Percentiles rank a stretch among this genome's conserved stretches.
Evolutionary conservation across 23 tunicate species (phyloP).

Genomic region (Styela clava): DNA sequence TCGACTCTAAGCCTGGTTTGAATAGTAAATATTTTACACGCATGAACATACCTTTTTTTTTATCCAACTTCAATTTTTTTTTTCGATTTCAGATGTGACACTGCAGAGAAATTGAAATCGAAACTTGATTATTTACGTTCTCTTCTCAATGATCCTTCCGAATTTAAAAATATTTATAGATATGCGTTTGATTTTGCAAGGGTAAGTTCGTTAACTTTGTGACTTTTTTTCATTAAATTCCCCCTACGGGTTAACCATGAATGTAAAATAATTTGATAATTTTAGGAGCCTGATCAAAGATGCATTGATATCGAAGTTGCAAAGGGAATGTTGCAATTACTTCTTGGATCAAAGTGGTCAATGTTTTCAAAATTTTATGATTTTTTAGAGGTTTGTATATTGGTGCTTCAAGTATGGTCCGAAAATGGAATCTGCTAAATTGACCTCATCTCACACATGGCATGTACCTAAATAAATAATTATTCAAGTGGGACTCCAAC

Average conservation of each 20-base stretch:
- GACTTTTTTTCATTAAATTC: no score
- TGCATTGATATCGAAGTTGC: constrained; percentile 54
- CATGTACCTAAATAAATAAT: no score
- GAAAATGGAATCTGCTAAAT: background rate
- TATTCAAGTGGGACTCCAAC: no score
- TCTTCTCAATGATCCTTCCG: constrained; percentile 35
- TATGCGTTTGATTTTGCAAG: constrained; percentile 74
- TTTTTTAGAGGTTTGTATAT: constrained; percentile 42
- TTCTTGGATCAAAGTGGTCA: constrained; percentile 38
- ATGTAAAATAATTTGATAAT: background rate
- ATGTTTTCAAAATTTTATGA: constrained; percentile 37
- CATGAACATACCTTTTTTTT: no score
- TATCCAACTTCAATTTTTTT: no score
- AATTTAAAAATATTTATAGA: constrained; percentile 55
- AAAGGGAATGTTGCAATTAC: constrained; percentile 47
- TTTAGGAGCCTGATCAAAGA: constrained; percentile 70
- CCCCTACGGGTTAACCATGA: background rate
- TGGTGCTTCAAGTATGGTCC: background rate
- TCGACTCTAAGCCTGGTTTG: no score
- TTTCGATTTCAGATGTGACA: constrained; percentile 46
- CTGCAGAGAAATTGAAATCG: constrained; percentile 26
- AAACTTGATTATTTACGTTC: constrained; percentile 45
- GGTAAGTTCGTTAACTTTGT: constrained; percentile 2
- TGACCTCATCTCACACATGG: no score
- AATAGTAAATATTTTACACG: no score